Percentiles rank a stretch among this genome's conserved stretches.
phyloP scores from a whole-genome alignment of 2,888 invertebrate genomes.

The Dugesia japonica region DNA sequence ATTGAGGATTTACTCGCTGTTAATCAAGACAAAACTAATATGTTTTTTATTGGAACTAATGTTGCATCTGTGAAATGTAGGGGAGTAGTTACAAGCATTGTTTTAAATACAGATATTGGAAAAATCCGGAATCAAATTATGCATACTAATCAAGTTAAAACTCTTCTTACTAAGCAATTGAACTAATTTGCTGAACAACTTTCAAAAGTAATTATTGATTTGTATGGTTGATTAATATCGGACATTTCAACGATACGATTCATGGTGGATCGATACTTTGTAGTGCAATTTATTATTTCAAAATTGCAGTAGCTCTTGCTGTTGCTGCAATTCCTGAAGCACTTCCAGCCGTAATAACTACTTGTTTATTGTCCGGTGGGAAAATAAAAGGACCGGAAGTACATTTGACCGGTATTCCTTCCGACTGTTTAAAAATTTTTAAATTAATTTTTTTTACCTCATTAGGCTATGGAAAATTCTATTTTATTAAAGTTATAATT shows the following conservation, averaged over 20 bases:
- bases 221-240: conserved; percentile 99
- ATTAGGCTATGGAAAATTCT: no score
- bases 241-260: conserved; percentile 98
- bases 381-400: no score
- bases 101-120: conserved; percentile 51
- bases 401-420: no score
- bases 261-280: conserved; percentile 99
- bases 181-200: conserved; percentile 99
- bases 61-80: conserved; percentile 97
- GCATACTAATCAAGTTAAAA: conserved; percentile 46
- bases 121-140: conserved; percentile 34
- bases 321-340: conserved; percentile 99
- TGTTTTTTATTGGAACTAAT: conserved; percentile 93
- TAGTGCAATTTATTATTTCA: conserved; percentile 99
- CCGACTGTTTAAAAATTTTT: no score
- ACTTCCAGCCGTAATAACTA: conserved; percentile 98
- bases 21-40: conserved; percentile 99
- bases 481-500: no score
- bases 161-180: conserved; percentile 95
- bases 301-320: conserved; percentile 96
- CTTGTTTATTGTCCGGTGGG: conserved; percentile 82
- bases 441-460: no score
- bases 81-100: conserved; percentile 92
- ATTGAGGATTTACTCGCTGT: conserved; percentile 78
- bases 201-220: conserved; percentile 67